Evolutionary conservation across 2,797 vertebrate genomes (phyloP).

Genomic region (Heteromormyrus szaboi): DNA sequence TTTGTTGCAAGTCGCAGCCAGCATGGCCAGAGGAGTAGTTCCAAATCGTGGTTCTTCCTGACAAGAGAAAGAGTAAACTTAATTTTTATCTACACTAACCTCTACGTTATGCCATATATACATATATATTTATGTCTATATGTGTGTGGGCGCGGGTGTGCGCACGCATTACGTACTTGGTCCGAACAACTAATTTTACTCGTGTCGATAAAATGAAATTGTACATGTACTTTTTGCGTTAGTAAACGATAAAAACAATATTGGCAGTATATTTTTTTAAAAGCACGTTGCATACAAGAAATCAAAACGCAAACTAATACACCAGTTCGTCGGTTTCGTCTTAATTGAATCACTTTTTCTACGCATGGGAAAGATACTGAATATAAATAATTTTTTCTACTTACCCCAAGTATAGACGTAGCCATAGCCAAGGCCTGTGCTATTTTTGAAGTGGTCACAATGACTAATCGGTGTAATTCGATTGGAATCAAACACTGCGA

Average conservation of each 20-base stretch:
- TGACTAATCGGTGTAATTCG: slow-evolving; percentile 52
- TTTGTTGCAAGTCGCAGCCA: slow-evolving; percentile 99
- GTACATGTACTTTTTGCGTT: background rate
- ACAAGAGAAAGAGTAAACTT: slow-evolving; percentile 18
- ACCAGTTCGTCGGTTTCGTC: background rate
- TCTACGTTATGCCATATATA: background rate
- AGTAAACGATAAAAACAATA: background rate
- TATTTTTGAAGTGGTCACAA: slow-evolving; percentile 51
- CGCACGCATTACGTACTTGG: background rate
- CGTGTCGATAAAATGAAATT: background rate
- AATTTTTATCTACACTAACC: background rate
- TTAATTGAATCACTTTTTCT: background rate
- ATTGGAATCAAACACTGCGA: slow-evolving; percentile 53
- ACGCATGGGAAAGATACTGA: background rate
- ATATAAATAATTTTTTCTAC: slow-evolving; percentile 43
- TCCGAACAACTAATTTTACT: background rate
- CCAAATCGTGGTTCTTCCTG: slow-evolving; percentile 98
- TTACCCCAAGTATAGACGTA: slow-evolving; percentile 99
- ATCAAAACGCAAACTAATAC: background rate
- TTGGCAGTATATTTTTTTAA: background rate
- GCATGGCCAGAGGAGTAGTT: slow-evolving; percentile 98
- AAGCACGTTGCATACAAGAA: background rate
- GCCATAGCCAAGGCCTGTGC: slow-evolving; percentile 88
- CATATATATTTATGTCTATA: background rate
- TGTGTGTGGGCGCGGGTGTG: background rate